Percentiles rank a stretch among this genome's conserved stretches.
phyloP scores from a whole-genome alignment of 2,888 invertebrate genomes.

The Sminthurinus aureus region DNA sequence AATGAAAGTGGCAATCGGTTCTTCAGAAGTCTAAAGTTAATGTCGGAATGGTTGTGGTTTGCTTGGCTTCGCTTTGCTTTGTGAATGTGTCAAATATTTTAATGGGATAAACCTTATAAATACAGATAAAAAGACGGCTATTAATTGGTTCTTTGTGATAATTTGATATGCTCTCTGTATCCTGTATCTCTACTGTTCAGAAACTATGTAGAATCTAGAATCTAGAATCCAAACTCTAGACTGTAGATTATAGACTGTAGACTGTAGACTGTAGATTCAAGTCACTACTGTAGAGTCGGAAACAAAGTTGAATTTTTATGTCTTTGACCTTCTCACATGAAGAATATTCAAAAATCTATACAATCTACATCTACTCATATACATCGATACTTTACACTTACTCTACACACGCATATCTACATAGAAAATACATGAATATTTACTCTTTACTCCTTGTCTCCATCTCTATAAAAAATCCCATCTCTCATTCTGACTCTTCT shows the following conservation, averaged over 20 bases:
- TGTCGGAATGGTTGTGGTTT: too few species aligned
- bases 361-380: background rate
- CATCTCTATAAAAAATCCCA: too few species aligned
- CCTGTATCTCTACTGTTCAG: too few species aligned
- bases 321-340: conserved; percentile 41
- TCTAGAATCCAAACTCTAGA: too few species aligned
- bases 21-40: conserved; percentile 23
- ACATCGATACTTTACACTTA: too few species aligned
- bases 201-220: too few species aligned
- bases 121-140: conserved; percentile 28
- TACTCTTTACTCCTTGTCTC: too few species aligned
- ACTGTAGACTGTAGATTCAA: background rate
- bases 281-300: background rate
- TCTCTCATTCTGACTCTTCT: too few species aligned
- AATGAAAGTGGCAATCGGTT: conserved; percentile 15
- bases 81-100: conserved; percentile 38
- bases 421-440: too few species aligned
- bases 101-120: conserved; percentile 26
- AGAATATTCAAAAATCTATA: conserved; percentile 17
- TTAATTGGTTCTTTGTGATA: conserved; percentile 44
- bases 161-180: conserved; percentile 21
- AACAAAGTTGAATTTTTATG: conserved; percentile 29
- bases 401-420: too few species aligned
- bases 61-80: background rate
- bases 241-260: too few species aligned